Percentiles rank a stretch among this genome's conserved stretches.
phyloP scores from a whole-genome alignment of 2,797 vertebrate genomes.

The Gymnopithys bicolor region DNA sequence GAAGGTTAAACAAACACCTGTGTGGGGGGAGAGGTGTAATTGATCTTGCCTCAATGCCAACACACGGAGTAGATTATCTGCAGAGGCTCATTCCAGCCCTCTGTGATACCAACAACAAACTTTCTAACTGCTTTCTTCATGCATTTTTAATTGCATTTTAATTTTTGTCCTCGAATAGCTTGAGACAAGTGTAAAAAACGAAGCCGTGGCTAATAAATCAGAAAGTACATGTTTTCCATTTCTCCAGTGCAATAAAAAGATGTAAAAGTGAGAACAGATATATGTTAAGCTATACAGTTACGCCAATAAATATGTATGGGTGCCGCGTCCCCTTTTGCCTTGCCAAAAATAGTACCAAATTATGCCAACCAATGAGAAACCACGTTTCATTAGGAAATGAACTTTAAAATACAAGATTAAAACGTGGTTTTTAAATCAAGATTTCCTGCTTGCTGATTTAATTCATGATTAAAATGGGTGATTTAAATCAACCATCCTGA shows the following conservation, averaged over 20 bases:
- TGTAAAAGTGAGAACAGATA: background rate
- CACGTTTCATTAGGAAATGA: conserved; percentile 66
- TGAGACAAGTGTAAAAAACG: background rate
- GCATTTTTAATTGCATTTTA: conserved; percentile 61
- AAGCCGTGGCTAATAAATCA: conserved; percentile 15
- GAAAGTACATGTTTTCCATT: conserved; percentile 11
- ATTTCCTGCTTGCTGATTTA: conserved; percentile 70
- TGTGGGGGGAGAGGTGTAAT: conserved; percentile 7
- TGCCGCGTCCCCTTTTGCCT: conserved; percentile 45
- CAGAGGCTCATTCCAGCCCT: background rate
- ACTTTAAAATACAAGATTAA: conserved; percentile 70
- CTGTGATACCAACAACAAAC: background rate
- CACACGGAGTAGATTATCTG: background rate
- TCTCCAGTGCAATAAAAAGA: background rate
- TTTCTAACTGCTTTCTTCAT: conserved; percentile 27
- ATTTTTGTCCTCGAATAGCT: conserved; percentile 1
- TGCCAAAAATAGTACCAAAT: conserved; percentile 67
- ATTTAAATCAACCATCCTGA: conserved; percentile 51
- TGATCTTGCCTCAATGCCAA: conserved; percentile 22
- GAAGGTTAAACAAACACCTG: conserved; percentile 65
- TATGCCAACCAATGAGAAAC: conserved; percentile 62
- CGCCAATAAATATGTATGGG: conserved; percentile 63
- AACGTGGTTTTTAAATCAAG: conserved; percentile 58
- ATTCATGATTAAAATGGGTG: conserved; percentile 63
- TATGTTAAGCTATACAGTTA: background rate